Conservation (phyloP, 2,888 invertebrate genomes). For the Diogma glabrata region DNA sequence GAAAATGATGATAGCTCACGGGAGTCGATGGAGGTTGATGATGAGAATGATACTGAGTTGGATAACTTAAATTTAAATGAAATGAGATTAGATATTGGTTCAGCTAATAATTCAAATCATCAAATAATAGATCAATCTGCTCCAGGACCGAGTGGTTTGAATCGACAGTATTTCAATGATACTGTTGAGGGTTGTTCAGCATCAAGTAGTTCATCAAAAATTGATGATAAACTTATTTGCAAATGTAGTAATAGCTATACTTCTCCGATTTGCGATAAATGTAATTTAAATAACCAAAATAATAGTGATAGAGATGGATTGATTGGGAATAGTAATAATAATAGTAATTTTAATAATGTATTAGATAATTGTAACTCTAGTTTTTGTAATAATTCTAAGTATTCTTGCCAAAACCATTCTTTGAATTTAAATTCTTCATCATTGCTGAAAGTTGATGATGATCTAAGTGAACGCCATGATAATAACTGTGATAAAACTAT, state of each 20-base stretch:
- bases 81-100: slow-evolving; percentile 12
- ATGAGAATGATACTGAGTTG: slow-evolving; percentile 14
- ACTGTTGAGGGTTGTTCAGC: not conserved
- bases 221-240: too few relatives aligned
- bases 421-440: too few relatives aligned
- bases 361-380: not conserved
- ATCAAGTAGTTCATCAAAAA: not conserved
- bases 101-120: slow-evolving; percentile 2
- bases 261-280: slow-evolving; percentile 1
- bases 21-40: slow-evolving; percentile 20
- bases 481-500: slow-evolving; percentile 8
- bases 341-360: not conserved
- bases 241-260: too few relatives aligned
- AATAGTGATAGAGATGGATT: not conserved
- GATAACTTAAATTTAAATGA: slow-evolving; percentile 14
- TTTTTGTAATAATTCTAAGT: not conserved
- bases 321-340: not conserved
- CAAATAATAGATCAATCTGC: slow-evolving; percentile 10
- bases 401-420: not conserved
- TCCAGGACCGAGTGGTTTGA: slow-evolving; percentile 2
- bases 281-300: not conserved
- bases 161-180: slow-evolving; percentile 5
- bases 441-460: not conserved
- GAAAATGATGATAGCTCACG: slow-evolving; percentile 20
- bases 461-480: not conserved